Evolutionary conservation across 2,113 vertebrate species (phyloP).

Genomic region (Ptychochromis oligacanthus): DNA sequence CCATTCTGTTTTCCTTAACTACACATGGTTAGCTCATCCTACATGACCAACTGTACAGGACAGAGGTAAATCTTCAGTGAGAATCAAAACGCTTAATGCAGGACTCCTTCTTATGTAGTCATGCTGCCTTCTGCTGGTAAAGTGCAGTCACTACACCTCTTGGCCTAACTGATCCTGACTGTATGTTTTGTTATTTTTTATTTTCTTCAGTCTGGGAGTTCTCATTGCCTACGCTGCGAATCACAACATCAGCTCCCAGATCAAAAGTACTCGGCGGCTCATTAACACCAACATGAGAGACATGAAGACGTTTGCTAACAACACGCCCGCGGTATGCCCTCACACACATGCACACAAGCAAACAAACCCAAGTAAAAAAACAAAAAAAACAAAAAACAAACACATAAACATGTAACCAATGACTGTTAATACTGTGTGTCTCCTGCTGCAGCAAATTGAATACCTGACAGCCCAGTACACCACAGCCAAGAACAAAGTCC

Average conservation of each 20-base stretch:
- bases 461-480: constrained; percentile 89
- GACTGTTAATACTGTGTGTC: constrained; percentile 22
- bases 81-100: background rate
- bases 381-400: too few relatives aligned
- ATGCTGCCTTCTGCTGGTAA: constrained; percentile 57
- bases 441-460: constrained; percentile 87
- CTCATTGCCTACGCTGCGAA: constrained; percentile 87
- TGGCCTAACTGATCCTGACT: background rate
- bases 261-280: constrained; percentile 83
- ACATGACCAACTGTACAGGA: background rate
- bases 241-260: constrained; percentile 86
- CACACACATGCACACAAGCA: background rate
- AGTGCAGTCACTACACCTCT: background rate
- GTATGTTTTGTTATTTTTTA: background rate
- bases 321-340: constrained; percentile 85
- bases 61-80: background rate
- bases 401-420: background rate
- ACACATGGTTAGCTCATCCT: background rate
- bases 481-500: constrained; percentile 88
- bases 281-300: constrained; percentile 92
- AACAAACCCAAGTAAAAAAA: background rate
- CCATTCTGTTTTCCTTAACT: background rate
- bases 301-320: constrained; percentile 84
- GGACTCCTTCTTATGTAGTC: background rate
- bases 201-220: constrained; percentile 84